These are phyloP conservation scores for Podarcis muralis DNA, from an alignment of 2,113 vertebrate genomes.

Conservation along the genomic window DNA sequence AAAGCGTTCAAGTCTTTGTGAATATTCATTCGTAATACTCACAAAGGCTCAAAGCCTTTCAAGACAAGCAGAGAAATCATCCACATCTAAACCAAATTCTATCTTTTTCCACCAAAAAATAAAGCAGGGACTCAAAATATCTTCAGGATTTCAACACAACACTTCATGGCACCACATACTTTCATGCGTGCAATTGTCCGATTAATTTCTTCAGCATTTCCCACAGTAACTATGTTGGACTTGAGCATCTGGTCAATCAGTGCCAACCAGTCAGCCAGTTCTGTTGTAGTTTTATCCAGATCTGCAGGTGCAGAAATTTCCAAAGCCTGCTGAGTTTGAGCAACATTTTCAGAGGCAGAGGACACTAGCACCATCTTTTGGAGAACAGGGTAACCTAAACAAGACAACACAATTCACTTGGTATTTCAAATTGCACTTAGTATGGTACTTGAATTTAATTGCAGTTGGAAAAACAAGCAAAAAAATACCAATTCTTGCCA, in stretches of 20 bases:
- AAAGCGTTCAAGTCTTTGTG: not conserved
- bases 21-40: not conserved
- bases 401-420: conserved; percentile 14
- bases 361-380: conserved; percentile 79
- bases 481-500: not conserved
- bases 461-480: not conserved
- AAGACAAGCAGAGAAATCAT: not conserved
- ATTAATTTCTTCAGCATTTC: conserved; percentile 91
- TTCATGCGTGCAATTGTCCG: conserved; percentile 89
- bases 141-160: not conserved
- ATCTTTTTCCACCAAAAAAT: not conserved
- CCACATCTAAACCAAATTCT: not conserved
- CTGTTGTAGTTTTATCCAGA: conserved; percentile 90
- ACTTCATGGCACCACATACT: conserved; percentile 71
- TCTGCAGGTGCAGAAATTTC: conserved; percentile 86
- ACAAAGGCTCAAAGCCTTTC: not conserved
- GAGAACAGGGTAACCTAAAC: conserved; percentile 70
- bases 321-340: conserved; percentile 70
- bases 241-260: conserved; percentile 97
- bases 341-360: conserved; percentile 75
- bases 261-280: conserved; percentile 91
- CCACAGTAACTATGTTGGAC: conserved; percentile 95
- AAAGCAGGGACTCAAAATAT: not conserved
- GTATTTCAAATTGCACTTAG: not conserved
- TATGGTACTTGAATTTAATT: not conserved